Base-by-base conservation (phyloP, 2,888 invertebrate species). In the Phasia obesa region DNA sequence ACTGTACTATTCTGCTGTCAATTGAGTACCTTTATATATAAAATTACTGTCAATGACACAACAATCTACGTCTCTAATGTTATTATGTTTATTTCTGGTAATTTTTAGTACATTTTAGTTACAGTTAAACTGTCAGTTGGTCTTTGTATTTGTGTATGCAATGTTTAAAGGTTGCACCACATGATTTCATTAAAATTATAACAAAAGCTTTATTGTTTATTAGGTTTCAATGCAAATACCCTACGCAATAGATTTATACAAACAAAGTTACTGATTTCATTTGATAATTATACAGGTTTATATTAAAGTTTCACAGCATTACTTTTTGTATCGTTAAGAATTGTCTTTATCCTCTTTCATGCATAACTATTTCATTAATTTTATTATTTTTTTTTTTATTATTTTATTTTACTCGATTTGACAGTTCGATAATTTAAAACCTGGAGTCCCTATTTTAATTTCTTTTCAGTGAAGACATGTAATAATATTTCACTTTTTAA, bases 1-100 rank as follows among this genome's bases (percentile, higher is more conserved):
- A 44, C 49, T 15, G 13, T 21, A 23, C 44, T 69, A 76, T 60
- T 60, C 60, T 31, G 19, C n/a, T 51, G 51, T 35, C 31, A 53
- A 17, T 2, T 23, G 15, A 17, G 23, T 74, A 64, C 55, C 74
- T 79, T 55, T 47, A 53, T 59, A 53, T 59, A 74, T 31, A 73
- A 75, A 74, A 64, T 70, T 60, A 65, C 83, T 83, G 79, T 75
- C 79, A 83, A 75, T 79, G 75, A 75, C 83, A 83, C 70, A 67
- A 60, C 49, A 67, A 65, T 59, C 42, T 42, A 76, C 38, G 38
- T 71, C 42, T 60, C 42, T 59, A 42, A 27, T 42, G 62, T 44
- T 73, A 25, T 38, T 67, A 69, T 60, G 42, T 51, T 51, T 69
- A 51, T 67, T 76, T 15, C 17, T 59, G 25, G 60, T 69, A 17